Percentiles rank a stretch among this genome's conserved stretches.
phyloP scores from a whole-genome alignment of 2,113 vertebrate genomes.

The Garra rufa region DNA sequence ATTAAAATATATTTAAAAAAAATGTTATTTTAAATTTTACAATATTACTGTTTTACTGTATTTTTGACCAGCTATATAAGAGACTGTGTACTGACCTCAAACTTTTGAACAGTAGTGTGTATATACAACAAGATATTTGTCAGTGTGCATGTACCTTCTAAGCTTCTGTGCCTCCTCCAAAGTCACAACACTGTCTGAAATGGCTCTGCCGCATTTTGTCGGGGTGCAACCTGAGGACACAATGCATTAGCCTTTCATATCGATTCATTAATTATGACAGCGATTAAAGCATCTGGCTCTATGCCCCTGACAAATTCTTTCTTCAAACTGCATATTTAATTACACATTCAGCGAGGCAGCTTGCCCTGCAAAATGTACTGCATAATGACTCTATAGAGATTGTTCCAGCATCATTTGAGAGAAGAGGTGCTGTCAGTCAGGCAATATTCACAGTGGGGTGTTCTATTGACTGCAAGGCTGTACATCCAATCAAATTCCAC shows the following conservation, averaged over 20 bases:
- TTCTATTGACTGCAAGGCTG: neutral
- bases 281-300: neutral
- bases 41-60: too few relatives aligned
- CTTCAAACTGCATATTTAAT: slow-evolving; percentile 10
- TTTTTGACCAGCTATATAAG: too few relatives aligned
- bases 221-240: slow-evolving; percentile 88
- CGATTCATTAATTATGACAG: neutral
- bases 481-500: neutral
- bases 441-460: neutral
- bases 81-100: too few relatives aligned
- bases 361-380: neutral
- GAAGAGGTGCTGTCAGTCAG: neutral
- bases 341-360: neutral
- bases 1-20: too few relatives aligned
- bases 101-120: too few relatives aligned
- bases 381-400: neutral
- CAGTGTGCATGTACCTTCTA: slow-evolving; percentile 68
- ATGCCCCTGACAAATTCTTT: neutral
- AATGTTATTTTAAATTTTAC: too few relatives aligned
- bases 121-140: neutral
- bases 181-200: slow-evolving; percentile 83
- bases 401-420: neutral
- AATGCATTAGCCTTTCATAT: slow-evolving; percentile 14
- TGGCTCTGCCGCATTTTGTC: slow-evolving; percentile 86
- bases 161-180: slow-evolving; percentile 84